These are phyloP conservation scores for Macquaria australasica DNA, from an alignment of 2,113 vertebrate genomes.

Conservation along the genomic window DNA sequence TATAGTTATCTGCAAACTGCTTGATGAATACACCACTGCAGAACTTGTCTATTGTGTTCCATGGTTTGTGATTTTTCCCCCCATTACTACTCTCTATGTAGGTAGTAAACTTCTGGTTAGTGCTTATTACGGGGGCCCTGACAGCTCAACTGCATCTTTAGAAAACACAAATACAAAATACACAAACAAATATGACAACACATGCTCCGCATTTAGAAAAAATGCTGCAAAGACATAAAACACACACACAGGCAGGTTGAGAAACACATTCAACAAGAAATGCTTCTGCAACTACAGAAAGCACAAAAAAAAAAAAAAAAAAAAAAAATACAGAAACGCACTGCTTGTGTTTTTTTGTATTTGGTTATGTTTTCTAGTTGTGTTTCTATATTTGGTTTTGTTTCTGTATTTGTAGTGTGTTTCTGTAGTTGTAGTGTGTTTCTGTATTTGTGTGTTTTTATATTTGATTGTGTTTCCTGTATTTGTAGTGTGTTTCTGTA, in stretches of 20 bases:
- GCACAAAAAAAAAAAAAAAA: not conserved
- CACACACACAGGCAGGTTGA: not conserved
- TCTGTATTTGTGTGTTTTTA: not conserved
- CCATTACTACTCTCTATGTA: not conserved
- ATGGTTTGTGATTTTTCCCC: not conserved
- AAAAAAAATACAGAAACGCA: not conserved
- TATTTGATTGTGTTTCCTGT: not conserved
- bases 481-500: not conserved
- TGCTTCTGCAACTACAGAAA: not conserved
- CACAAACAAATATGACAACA: not conserved
- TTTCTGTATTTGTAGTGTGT: not conserved
- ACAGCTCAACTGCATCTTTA: not conserved
- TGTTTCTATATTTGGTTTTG: not conserved
- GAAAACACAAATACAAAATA: not conserved
- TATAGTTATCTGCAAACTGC: conserved; percentile 57
- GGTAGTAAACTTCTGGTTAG: conserved; percentile 17
- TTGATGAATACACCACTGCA: conserved; percentile 16
- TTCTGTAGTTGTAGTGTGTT: not conserved
- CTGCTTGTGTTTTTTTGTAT: not conserved
- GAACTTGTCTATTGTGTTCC: conserved; percentile 1
- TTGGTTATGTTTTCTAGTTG: not conserved
- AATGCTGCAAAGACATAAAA: conserved; percentile 13
- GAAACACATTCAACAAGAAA: conserved; percentile 1
- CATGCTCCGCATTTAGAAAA: not conserved
- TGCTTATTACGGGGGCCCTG: not conserved